phyloP scores from a whole-genome alignment of 2,888 invertebrate species.

The Drosophila yooni region DNA sequence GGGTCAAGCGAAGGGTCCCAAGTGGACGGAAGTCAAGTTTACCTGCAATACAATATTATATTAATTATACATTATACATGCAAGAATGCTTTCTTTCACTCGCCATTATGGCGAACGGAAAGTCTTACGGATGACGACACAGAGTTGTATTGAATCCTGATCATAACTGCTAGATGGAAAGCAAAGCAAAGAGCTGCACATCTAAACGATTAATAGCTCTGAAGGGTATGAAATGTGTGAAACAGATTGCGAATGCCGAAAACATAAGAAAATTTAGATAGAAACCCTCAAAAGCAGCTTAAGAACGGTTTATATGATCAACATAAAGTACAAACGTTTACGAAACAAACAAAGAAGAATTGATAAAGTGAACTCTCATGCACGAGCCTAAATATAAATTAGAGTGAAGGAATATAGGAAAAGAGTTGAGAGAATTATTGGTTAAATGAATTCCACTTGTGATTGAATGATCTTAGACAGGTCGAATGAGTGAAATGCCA shows the following conservation, averaged over 20 bases:
- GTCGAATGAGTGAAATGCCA: not conserved
- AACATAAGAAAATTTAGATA: not conserved
- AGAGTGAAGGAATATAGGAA: not conserved
- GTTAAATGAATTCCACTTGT: not conserved
- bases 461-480: not conserved
- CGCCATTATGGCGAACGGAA: not conserved
- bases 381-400: not conserved
- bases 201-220: not conserved
- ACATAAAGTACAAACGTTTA: not conserved
- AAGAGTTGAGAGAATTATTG: not conserved
- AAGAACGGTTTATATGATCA: not conserved
- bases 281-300: not conserved
- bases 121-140: not conserved
- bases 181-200: not conserved
- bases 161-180: not conserved
- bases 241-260: not conserved
- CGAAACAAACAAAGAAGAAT: not conserved
- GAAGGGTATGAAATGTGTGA: not conserved
- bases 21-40: conserved; percentile 15
- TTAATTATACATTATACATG: not conserved
- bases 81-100: not conserved
- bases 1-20: conserved; percentile 20
- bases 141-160: not conserved
- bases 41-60: not conserved
- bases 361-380: not conserved